A percentile compares a stretch with the other conserved stretches of the same genome.
Conservation (phyloP, 2,113 vertebrate genomes). For the Corvus hawaiiensis region DNA sequence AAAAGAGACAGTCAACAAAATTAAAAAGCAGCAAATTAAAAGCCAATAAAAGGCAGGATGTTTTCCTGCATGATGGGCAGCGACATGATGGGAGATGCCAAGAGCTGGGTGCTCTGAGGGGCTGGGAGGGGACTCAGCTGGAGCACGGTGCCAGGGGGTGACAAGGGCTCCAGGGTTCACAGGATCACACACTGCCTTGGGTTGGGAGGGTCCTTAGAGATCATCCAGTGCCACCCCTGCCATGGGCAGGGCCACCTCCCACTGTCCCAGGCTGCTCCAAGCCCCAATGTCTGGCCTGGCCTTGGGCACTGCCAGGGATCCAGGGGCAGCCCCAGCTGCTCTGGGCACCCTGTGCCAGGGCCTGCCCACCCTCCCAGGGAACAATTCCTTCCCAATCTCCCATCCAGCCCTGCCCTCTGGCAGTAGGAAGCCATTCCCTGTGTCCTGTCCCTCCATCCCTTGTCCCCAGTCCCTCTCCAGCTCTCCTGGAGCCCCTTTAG, state of each 20-base stretch:
- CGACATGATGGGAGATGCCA: not conserved
- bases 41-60: not conserved
- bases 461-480: not conserved
- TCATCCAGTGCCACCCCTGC: not conserved
- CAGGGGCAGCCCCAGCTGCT: not conserved
- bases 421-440: not conserved
- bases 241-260: not conserved
- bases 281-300: not conserved
- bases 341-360: not conserved
- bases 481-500: not conserved
- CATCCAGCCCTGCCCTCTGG: not conserved
- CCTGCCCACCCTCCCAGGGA: not conserved
- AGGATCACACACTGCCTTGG: not conserved
- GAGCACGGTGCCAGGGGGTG: not conserved
- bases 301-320: not conserved
- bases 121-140: not conserved
- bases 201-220: too few relatives aligned
- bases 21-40: constrained; percentile 46
- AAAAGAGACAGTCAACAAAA: constrained; percentile 5
- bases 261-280: not conserved
- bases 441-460: not conserved
- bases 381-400: not conserved
- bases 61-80: not conserved
- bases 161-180: not conserved
- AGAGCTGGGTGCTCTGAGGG: not conserved